These are phyloP conservation scores for Oscheius sp. DNA, from an alignment of 2,888 invertebrate species.

Conservation along the genomic window DNA sequence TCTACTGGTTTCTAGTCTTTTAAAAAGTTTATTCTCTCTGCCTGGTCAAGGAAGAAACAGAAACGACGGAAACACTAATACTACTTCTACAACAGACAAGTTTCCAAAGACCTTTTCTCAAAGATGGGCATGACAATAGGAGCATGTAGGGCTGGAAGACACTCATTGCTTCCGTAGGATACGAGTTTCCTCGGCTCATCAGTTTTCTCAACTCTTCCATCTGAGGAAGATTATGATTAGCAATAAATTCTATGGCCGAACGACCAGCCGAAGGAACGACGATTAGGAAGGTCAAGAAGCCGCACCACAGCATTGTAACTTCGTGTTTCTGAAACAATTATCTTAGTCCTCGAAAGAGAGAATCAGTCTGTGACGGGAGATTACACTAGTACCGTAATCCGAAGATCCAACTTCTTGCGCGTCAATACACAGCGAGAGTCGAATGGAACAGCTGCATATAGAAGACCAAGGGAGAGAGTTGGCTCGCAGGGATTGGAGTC, in stretches of 20 bases:
- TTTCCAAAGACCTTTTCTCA: background rate
- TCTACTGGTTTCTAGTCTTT: too few relatives aligned
- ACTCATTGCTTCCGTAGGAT: conserved; percentile 8
- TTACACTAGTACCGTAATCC: too few relatives aligned
- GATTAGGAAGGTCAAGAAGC: conserved; percentile 3
- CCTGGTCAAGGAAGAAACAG: background rate
- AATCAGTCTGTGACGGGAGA: too few relatives aligned
- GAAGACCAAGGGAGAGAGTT: too few relatives aligned
- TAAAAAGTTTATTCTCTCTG: too few relatives aligned
- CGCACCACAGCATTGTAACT: conserved; percentile 10
- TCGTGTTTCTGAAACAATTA: conserved; percentile 3
- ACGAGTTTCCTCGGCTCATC: background rate
- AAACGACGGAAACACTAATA: background rate
- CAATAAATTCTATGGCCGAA: background rate
- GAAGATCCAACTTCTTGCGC: too few relatives aligned
- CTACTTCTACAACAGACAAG: background rate
- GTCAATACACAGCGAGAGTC: too few relatives aligned
- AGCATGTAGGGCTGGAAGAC: conserved; percentile 12
- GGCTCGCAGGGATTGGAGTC: too few relatives aligned
- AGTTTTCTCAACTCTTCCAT: background rate
- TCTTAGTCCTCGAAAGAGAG: too few relatives aligned
- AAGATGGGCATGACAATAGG: background rate
- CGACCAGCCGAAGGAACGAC: background rate
- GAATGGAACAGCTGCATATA: too few relatives aligned
- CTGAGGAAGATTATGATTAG: background rate